Percentiles rank a stretch among this genome's conserved stretches.
These are phyloP conservation scores for Dendrocincla tyrannina DNA, from an alignment of 2,797 vertebrate genomes.

Conservation along the genomic window DNA sequence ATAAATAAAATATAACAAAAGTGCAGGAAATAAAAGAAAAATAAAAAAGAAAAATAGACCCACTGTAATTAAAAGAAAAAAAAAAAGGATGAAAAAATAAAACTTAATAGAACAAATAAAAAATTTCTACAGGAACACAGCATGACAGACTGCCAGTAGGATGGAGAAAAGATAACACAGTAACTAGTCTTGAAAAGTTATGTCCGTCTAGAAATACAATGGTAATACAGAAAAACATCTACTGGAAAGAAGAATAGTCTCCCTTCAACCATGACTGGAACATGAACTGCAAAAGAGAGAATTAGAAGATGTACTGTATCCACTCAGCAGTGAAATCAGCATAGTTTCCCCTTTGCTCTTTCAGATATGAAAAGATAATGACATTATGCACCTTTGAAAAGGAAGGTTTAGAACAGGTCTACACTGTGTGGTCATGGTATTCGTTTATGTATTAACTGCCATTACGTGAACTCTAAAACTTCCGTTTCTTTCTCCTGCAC, in stretches of 20 bases:
- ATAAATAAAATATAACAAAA: background rate
- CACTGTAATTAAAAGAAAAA: background rate
- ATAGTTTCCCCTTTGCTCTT: background rate
- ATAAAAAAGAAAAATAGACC: background rate
- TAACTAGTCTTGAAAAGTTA: background rate
- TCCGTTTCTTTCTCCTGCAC: background rate
- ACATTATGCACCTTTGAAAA: background rate
- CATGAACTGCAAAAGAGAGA: background rate
- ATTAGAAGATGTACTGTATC: background rate
- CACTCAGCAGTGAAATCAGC: background rate
- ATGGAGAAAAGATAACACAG: background rate
- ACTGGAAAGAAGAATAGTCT: background rate
- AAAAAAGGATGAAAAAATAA: rapidly evolving
- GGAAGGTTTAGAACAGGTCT: background rate
- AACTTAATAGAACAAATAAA: background rate
- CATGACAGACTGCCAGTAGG: background rate
- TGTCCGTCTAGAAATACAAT: background rate
- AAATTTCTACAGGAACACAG: background rate
- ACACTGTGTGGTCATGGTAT: background rate
- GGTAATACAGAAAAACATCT: background rate
- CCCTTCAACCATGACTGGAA: background rate
- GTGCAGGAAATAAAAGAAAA: too few species aligned
- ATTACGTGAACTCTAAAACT: background rate
- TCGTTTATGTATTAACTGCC: background rate
- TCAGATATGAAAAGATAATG: background rate